Percentiles rank a stretch among this genome's conserved stretches.
Conservation (phyloP, 2,797 vertebrate genomes). For the Carduelis carduelis region DNA sequence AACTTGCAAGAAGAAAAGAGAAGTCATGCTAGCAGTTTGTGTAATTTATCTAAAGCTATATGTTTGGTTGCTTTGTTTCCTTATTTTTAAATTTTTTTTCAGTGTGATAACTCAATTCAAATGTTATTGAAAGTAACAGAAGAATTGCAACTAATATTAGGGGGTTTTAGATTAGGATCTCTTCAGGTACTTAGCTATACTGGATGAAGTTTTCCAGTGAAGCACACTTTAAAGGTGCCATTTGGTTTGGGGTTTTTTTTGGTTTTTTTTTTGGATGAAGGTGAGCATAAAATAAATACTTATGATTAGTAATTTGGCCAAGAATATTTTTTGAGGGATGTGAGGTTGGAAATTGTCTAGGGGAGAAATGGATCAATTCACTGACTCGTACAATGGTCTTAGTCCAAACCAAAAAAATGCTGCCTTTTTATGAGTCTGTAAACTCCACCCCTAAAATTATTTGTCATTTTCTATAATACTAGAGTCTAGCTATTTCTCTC, state of each 20-base stretch:
- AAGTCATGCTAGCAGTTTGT: not conserved
- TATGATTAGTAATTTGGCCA: slow-evolving; percentile 31
- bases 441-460: not conserved
- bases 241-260: not conserved
- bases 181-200: not conserved
- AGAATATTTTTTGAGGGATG: slow-evolving; percentile 37
- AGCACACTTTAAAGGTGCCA: not conserved
- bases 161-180: not conserved
- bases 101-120: not conserved
- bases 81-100: not conserved
- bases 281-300: slow-evolving; percentile 28
- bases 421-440: not conserved
- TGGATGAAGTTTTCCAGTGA: not conserved
- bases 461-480: not conserved
- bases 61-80: not conserved
- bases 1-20: not conserved
- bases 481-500: not conserved
- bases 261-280: not conserved
- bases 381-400: not conserved
- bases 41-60: not conserved
- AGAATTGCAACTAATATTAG: not conserved
- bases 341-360: slow-evolving; percentile 36
- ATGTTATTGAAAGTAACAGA: not conserved
- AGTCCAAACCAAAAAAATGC: slow-evolving; percentile 9
- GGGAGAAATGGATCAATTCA: slow-evolving; percentile 12